These are phyloP conservation scores for Goniozus legneri DNA, from an alignment of 1,140 invertebrate species.

Conservation along the genomic window DNA sequence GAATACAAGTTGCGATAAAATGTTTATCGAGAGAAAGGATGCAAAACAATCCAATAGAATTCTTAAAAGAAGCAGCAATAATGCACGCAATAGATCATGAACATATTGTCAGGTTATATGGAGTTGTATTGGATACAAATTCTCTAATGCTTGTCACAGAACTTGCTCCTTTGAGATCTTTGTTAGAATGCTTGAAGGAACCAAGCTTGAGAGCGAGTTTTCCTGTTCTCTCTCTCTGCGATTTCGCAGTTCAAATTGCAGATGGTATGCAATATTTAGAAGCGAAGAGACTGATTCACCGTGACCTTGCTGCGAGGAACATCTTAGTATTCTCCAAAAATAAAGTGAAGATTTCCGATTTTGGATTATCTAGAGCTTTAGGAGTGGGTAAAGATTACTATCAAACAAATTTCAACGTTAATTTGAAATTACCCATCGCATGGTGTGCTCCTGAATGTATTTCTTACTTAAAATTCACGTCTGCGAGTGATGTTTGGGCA, in stretches of 20 bases:
- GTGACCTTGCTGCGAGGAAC: conserved; percentile 91
- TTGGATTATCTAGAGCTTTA: conserved; percentile 91
- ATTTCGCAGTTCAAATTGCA: conserved; percentile 92
- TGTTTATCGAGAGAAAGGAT: conserved; percentile 89
- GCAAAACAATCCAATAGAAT: conserved; percentile 94
- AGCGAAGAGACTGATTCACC: conserved; percentile 89
- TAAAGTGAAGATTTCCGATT: conserved; percentile 98
- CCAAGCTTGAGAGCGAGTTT: conserved; percentile 83
- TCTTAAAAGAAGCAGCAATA: conserved; percentile 95
- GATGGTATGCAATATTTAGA: conserved; percentile 96
- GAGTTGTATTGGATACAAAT: conserved; percentile 92
- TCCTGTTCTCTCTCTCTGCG: conserved; percentile 81
- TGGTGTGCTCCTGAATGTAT: conserved; percentile 99
- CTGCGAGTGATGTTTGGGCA: conserved; percentile 95
- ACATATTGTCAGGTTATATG: conserved; percentile 94
- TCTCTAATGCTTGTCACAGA: conserved; percentile 96
- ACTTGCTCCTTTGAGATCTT: conserved; percentile 87
- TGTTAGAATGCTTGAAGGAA: conserved; percentile 94
- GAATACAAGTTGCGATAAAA: conserved; percentile 96
- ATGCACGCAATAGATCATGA: conserved; percentile 98
- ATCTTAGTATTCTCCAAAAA: conserved; percentile 94
- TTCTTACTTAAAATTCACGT: conserved; percentile 92
- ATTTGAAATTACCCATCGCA: conserved; percentile 95
- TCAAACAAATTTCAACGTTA: conserved; percentile 97
- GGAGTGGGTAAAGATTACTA: conserved; percentile 99